Base-by-base conservation (phyloP, 2,888 invertebrate species). In the Axea sp. region DNA sequence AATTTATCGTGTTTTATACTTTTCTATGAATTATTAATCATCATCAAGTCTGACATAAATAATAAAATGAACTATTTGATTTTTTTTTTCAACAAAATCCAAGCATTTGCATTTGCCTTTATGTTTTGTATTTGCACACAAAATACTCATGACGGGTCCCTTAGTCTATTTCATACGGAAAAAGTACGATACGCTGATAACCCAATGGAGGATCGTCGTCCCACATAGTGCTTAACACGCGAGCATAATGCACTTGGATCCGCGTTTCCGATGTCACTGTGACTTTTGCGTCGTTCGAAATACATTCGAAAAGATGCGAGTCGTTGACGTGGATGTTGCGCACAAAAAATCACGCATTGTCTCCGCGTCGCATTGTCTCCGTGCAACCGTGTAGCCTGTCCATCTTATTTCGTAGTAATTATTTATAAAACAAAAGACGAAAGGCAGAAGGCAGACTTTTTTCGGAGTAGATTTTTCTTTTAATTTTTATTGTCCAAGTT, bases 231-330 rank as follows among this genome's bases (percentile, higher is more conserved):
- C 39, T 37, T 37, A 30, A 55, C 65, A 47, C 45, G 45, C 55
- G 30, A 55, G 53, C 35, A 55, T 65, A 51, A 45, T 35, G 28
- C 53, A 9, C 53, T 9, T 33, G 53, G 64, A 35, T 43, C 53
- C 64, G 53, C 53, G 22, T 53, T 64, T 64, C 53, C 53, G 64
- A 64, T 64, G 51, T 64, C 64, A 53, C 26, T 9, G 53, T 53
- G 64, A 53, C 64, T 64, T 53, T 64, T 64, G 43, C 64, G 43
- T 43, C 53, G 28, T 43, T 53, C 53, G 26, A 65, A 47, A 64
- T 35, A 33, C 19, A 35, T 31, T 26, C 45, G 22, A 8, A 28
- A 26, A 47, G 45, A 35, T 8, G 24, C 35, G 28, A 22, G 28
- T 31, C 19, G 17, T n/a, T 8, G 24, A n/a, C 24, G 15, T 19